Conservation (phyloP, 2,113 vertebrate species). For the Plecotus auritus region DNA sequence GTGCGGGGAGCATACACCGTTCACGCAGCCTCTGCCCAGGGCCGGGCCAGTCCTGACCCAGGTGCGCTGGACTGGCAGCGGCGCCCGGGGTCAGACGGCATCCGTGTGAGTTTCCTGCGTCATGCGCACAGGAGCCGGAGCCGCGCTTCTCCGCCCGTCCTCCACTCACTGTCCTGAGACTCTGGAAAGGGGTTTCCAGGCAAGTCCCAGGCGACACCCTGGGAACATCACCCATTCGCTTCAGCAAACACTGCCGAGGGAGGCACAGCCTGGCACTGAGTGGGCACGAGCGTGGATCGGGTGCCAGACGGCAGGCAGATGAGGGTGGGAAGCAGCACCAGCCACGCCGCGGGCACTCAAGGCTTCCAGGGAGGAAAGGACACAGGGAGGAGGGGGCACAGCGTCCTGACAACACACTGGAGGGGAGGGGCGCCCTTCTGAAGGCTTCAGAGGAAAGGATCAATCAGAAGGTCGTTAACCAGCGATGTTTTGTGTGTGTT, state of each 20-base stretch:
- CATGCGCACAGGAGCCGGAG: not conserved
- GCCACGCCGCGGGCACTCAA: rapidly evolving
- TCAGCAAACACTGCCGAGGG: too few relatives aligned
- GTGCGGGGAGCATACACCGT: rapidly evolving
- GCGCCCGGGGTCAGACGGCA: conserved; percentile 27
- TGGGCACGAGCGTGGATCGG: rapidly evolving
- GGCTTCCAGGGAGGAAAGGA: not conserved
- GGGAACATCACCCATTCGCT: rapidly evolving
- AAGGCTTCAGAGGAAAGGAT: not conserved
- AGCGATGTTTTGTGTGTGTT: not conserved
- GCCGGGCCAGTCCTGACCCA: not conserved
- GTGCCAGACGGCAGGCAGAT: rapidly evolving
- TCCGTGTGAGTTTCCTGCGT: not conserved
- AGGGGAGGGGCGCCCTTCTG: rapidly evolving
- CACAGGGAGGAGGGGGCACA: rapidly evolving
- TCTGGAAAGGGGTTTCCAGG: not conserved
- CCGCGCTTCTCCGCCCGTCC: rapidly evolving
- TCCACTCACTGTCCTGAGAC: not conserved
- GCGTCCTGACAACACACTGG: rapidly evolving
- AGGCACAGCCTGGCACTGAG: rapidly evolving
- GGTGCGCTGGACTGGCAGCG: conserved; percentile 7
- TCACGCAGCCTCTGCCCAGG: rapidly evolving
- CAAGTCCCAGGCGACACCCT: not conserved
- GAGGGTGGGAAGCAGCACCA: not conserved
- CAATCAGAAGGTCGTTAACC: rapidly evolving